A percentile compares a stretch with the other conserved stretches of the same genome.
Evolutionary conservation across 2,888 invertebrate species (phyloP).

Genomic region (Acleris holmiana): DNA sequence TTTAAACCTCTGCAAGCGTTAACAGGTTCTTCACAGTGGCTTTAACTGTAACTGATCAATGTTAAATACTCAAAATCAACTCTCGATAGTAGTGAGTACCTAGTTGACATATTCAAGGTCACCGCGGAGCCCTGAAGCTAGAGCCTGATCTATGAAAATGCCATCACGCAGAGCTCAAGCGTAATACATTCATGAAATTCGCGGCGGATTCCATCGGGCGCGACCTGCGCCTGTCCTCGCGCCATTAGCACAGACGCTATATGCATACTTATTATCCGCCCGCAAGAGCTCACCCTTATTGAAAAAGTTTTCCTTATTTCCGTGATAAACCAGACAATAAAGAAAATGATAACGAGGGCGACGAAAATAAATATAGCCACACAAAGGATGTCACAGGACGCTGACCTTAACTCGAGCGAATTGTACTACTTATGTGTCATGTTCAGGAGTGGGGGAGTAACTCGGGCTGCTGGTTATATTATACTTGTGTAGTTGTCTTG

Average conservation of each 20-base stretch:
- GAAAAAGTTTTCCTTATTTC: constrained; percentile 52
- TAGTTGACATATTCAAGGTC: constrained; percentile 41
- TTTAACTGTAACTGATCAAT: no score
- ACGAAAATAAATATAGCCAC: constrained; percentile 35
- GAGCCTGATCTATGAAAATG: constrained; percentile 53
- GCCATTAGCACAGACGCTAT: constrained; percentile 52
- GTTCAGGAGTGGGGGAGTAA: no score
- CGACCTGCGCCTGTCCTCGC: constrained; percentile 47
- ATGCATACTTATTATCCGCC: constrained; percentile 56
- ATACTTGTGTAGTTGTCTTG: no score
- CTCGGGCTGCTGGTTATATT: no score
- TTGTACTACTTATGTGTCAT: constrained; percentile 6
- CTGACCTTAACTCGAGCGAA: constrained; percentile 25
- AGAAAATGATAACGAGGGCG: constrained; percentile 33
- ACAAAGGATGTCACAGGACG: constrained; percentile 14
- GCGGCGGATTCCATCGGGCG: constrained; percentile 47
- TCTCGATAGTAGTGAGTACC: no score
- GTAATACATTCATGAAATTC: constrained; percentile 59
- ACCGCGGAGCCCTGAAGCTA: constrained; percentile 45
- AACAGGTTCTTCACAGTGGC: no score
- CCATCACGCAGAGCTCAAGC: constrained; percentile 44
- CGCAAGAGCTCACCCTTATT: constrained; percentile 50
- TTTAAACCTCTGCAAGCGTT: no score
- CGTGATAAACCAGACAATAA: constrained; percentile 42
- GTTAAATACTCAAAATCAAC: no score